Conservation (phyloP, 2,797 vertebrate species). For the Notamacropus eugenii region DNA sequence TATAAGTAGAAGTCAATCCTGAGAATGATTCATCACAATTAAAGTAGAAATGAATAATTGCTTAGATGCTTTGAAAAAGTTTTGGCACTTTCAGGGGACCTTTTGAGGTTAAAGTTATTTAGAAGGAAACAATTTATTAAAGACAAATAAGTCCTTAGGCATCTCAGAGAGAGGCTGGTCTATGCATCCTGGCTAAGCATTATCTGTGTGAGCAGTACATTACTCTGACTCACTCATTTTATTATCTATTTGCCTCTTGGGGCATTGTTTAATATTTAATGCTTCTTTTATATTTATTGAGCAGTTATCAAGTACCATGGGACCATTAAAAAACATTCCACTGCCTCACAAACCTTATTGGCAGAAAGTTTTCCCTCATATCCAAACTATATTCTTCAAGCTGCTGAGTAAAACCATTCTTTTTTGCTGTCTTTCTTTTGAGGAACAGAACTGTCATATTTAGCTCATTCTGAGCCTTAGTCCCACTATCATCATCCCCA, state of each 20-base stretch:
- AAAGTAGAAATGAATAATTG: constrained; percentile 49
- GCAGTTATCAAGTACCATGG: not conserved
- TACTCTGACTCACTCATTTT: constrained; percentile 61
- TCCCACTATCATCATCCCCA: not conserved
- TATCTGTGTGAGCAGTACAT: constrained; percentile 36
- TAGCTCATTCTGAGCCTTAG: not conserved
- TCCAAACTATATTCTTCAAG: constrained; percentile 26
- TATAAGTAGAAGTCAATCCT: constrained; percentile 60
- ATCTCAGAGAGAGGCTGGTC: constrained; percentile 19
- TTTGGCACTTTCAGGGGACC: constrained; percentile 12
- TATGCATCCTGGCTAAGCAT: constrained; percentile 11
- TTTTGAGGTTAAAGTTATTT: constrained; percentile 61
- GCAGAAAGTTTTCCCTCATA: constrained; percentile 31
- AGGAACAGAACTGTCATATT: not conserved
- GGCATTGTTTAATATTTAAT: constrained; percentile 56
- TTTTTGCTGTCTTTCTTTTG: constrained; percentile 33
- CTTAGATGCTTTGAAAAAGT: constrained; percentile 57
- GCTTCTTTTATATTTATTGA: constrained; percentile 55
- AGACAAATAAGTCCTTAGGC: constrained; percentile 19
- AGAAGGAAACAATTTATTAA: constrained; percentile 59
- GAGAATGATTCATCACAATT: constrained; percentile 58
- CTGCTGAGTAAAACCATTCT: constrained; percentile 1
- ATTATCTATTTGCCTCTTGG: constrained; percentile 58
- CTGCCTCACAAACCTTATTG: not conserved
- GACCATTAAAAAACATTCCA: constrained; percentile 13